Percentiles rank a stretch among this genome's conserved stretches.
phyloP scores from a whole-genome alignment of 37 sponge, comb jelly and placozoan genomes.

The Chondrilla cf. caribensis region DNA sequence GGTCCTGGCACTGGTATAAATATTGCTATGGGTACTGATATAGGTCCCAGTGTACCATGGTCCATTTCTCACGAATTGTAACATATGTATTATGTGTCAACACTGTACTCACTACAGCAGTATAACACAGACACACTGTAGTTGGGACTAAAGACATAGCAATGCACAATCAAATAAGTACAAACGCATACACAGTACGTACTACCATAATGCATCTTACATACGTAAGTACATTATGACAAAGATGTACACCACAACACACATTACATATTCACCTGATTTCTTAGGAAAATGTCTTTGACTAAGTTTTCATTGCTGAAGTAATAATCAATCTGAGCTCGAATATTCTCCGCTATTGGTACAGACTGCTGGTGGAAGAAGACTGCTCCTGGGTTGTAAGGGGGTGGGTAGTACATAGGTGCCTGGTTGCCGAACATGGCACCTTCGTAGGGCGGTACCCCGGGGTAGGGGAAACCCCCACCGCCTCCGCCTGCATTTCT shows the following conservation, averaged over 20 bases:
- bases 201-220: neutral
- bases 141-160: too few relatives aligned
- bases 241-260: neutral
- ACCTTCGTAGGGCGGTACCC: neutral
- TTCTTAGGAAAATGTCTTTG: conserved; percentile 86
- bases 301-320: conserved; percentile 95
- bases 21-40: too few relatives aligned
- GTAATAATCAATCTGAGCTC: conserved; percentile 84
- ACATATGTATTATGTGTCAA: too few relatives aligned
- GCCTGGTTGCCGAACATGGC: neutral
- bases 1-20: too few relatives aligned
- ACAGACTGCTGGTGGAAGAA: conserved; percentile 12
- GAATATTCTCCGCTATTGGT: conserved; percentile 9
- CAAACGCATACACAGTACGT: too few relatives aligned
- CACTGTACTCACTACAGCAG: too few relatives aligned
- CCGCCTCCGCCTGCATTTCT: too few relatives aligned
- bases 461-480: neutral
- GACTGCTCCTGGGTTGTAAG: conserved; percentile 1
- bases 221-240: neutral
- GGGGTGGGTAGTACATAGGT: conserved; percentile 8
- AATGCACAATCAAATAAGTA: neutral
- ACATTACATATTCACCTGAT: conserved; percentile 61
- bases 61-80: too few relatives aligned
- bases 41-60: too few relatives aligned
- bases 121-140: too few relatives aligned